These are phyloP conservation scores for Aythya baeri DNA, from an alignment of 2,113 vertebrate genomes.

Conservation along the genomic window DNA sequence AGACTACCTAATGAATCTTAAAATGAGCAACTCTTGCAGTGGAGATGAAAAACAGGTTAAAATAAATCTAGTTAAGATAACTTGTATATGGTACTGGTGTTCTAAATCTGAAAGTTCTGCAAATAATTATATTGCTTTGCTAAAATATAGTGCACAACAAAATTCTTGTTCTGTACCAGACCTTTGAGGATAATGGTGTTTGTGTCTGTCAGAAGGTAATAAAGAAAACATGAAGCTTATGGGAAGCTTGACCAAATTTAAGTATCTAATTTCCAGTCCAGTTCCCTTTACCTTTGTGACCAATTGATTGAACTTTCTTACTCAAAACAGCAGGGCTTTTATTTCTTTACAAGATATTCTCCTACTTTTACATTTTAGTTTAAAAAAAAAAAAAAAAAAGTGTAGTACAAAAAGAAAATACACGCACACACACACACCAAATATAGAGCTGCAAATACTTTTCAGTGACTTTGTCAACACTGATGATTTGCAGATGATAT, in stretches of 20 bases:
- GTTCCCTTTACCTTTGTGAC: neutral
- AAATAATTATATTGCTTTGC: neutral
- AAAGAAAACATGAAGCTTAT: neutral
- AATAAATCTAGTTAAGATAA: neutral
- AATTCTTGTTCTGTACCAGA: neutral
- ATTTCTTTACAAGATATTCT: neutral
- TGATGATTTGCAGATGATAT: neutral
- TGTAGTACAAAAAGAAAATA: neutral
- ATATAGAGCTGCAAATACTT: neutral
- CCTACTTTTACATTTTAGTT: neutral
- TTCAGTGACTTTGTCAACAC: neutral
- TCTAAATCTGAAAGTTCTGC: neutral
- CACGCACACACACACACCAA: neutral
- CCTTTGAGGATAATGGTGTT: neutral
- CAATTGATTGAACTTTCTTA: neutral
- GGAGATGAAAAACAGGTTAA: neutral
- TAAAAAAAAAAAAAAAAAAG: neutral
- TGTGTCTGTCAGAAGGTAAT: neutral
- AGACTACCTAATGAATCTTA: neutral
- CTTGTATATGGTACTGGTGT: neutral
- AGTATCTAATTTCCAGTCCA: neutral
- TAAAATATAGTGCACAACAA: neutral
- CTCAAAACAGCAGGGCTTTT: neutral
- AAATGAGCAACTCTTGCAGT: neutral
- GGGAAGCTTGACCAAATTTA: neutral